Evolutionary conservation across 2,888 invertebrate species (phyloP).

Genomic region (Lasius fuliginosus): DNA sequence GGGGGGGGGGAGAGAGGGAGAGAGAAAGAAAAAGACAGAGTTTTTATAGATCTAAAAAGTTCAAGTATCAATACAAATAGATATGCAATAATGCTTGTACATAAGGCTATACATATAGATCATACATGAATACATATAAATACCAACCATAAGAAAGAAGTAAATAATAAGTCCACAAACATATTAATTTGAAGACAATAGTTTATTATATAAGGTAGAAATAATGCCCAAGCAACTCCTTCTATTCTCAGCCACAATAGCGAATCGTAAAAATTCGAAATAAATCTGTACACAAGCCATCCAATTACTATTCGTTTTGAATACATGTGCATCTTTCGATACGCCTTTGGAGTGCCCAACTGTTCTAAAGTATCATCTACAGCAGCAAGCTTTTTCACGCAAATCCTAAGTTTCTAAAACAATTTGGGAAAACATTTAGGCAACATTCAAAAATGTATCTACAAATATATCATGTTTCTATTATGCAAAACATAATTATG

Average conservation of each 20-base stretch:
- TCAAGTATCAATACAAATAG: too few species aligned
- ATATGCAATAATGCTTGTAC: too few species aligned
- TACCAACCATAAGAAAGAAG: too few species aligned
- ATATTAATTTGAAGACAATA: too few species aligned
- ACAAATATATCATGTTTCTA: too few species aligned
- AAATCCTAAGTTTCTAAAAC: constrained; percentile 12
- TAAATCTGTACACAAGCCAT: neutral
- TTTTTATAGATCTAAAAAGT: too few species aligned
- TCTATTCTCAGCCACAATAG: neutral
- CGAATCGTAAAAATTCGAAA: neutral
- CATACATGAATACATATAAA: neutral
- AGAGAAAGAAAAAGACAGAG: too few species aligned
- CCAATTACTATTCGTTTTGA: neutral
- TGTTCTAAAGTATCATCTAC: constrained; percentile 16
- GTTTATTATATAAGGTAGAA: too few species aligned
- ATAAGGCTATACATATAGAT: too few species aligned
- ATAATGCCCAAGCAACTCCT: neutral
- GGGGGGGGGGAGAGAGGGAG: too few species aligned
- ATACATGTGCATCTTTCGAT: neutral
- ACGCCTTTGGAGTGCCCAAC: neutral
- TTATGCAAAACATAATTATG: too few species aligned
- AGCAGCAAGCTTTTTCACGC: neutral
- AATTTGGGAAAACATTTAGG: neutral
- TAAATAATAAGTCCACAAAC: too few species aligned
- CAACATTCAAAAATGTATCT: neutral